Evolutionary conservation across 2,797 vertebrate genomes (phyloP).

Genomic region (Sebastiscus albofasciatus): DNA sequence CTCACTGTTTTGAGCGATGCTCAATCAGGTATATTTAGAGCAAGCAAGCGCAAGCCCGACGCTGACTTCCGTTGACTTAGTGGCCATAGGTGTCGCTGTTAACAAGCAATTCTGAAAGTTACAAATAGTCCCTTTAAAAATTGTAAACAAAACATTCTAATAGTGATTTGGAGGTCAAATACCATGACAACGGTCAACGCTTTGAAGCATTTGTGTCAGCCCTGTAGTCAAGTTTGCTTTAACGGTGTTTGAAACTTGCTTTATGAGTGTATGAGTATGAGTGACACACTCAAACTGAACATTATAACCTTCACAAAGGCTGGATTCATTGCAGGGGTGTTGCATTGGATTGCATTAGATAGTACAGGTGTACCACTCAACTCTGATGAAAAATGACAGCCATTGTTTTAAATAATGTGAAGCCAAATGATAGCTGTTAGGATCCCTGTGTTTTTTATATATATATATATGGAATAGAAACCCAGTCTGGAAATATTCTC

Average conservation of each 20-base stretch:
- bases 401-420: not conserved
- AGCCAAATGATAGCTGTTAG: not conserved
- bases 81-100: no score
- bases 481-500: constrained; percentile 65
- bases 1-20: no score
- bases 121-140: no score
- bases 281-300: not conserved
- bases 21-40: no score
- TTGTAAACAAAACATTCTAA: no score
- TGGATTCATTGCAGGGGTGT: not conserved
- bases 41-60: no score
- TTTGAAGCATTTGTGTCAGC: no score
- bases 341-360: constrained; percentile 17
- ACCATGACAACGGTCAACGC: no score
- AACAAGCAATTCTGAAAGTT: no score
- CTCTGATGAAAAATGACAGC: constrained; percentile 1
- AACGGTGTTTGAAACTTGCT: not conserved
- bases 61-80: no score
- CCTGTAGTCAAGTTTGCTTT: no score
- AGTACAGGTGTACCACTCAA: constrained; percentile 12
- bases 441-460: not conserved
- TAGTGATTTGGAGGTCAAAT: no score
- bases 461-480: constrained; percentile 38
- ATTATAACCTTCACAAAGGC: not conserved
- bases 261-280: not conserved